Evolutionary conservation across 1,140 invertebrate species (phyloP).

Genomic region (Trichonephila clavata): DNA sequence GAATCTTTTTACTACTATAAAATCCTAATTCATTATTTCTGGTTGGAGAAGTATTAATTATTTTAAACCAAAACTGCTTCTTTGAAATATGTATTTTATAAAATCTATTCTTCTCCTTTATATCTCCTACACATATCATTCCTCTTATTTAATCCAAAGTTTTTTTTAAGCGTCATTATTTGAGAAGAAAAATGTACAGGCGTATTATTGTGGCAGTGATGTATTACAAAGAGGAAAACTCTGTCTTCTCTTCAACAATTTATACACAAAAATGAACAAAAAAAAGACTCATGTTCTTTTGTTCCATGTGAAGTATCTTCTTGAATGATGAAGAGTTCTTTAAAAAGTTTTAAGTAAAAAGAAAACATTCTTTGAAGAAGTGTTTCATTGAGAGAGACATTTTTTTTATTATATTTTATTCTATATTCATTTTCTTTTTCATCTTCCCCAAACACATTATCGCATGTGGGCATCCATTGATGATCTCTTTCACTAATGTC

Average conservation of each 20-base stretch:
- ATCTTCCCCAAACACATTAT: background rate
- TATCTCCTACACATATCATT: too few species aligned
- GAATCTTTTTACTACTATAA: too few species aligned
- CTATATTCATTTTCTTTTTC: background rate
- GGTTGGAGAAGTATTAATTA: too few species aligned
- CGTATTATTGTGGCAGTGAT: background rate
- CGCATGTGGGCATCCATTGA: conserved; percentile 2
- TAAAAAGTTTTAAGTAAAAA: background rate
- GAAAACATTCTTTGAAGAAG: background rate
- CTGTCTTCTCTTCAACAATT: background rate
- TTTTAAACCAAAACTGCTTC: too few species aligned
- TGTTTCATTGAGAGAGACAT: background rate
- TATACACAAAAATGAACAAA: background rate
- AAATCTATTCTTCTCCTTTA: too few species aligned
- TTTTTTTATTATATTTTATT: background rate
- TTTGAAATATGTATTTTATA: too few species aligned
- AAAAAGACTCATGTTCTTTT: background rate
- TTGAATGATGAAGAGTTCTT: background rate
- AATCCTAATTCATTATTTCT: too few species aligned
- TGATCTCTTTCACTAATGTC: background rate
- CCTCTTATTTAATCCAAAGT: too few species aligned
- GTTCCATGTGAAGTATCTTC: background rate
- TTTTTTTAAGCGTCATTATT: background rate
- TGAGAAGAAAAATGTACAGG: background rate
- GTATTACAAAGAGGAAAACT: background rate